Conservation (phyloP, 2,888 invertebrate genomes). For the Bhutanitis thaidina region DNA sequence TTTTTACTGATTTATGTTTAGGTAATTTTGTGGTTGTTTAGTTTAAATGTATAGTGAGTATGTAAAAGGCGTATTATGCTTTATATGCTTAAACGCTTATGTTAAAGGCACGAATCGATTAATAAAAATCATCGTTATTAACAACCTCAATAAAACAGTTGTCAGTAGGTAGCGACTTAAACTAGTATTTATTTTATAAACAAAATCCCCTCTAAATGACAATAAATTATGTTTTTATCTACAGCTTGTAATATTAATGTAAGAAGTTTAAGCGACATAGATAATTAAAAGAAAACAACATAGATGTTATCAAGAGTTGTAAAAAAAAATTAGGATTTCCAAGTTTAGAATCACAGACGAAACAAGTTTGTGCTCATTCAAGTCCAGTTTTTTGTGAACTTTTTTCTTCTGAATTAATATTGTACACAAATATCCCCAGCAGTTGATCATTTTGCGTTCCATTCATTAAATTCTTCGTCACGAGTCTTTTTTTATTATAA, state of each 20-base stretch:
- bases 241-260: not conserved
- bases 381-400: conserved; percentile 6
- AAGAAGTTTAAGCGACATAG: not conserved
- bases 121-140: no score
- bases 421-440: conserved; percentile 6
- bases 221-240: not conserved
- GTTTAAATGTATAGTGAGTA: no score
- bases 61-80: no score
- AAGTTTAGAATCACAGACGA: not conserved
- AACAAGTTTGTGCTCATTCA: conserved; percentile 7
- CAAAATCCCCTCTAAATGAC: not conserved
- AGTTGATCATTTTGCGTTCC: not conserved
- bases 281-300: conserved; percentile 8
- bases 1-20: not conserved
- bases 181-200: no score
- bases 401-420: conserved; percentile 7
- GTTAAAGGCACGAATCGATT: no score
- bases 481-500: not conserved
- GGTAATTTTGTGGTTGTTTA: no score
- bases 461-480: not conserved
- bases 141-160: no score
- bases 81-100: no score
- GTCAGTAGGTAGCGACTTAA: no score
- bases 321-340: not conserved
- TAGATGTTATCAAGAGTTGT: not conserved